Percentiles rank a stretch among this genome's conserved stretches.
Conservation (phyloP, 2,113 vertebrate genomes). For the Sceloporus tristichus region DNA sequence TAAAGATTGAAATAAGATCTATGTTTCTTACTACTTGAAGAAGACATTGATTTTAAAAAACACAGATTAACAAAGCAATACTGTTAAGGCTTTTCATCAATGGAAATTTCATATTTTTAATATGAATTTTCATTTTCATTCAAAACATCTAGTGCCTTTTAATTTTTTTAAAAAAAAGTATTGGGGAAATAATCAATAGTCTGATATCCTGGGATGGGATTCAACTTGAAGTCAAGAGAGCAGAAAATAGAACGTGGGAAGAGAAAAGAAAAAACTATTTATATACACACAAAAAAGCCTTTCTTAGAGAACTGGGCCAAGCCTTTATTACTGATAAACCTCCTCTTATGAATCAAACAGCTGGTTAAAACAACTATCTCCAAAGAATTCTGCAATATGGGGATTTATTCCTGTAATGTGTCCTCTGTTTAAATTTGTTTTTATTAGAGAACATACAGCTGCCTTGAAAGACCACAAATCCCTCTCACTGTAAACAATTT, state of each 20-base stretch:
- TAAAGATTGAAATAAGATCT: not conserved
- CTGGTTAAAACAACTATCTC: not conserved
- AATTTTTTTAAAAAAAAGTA: not conserved
- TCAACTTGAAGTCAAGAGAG: not conserved
- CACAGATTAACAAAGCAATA: not conserved
- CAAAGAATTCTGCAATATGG: not conserved
- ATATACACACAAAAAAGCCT: not conserved
- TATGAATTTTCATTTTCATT: slow-evolving; percentile 27
- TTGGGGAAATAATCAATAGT: too few species aligned
- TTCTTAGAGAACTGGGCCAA: not conserved
- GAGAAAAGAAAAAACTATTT: not conserved
- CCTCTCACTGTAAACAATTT: not conserved
- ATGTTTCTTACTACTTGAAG: fast-evolving
- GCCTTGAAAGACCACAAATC: not conserved
- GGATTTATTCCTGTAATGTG: not conserved
- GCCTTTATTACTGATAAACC: not conserved
- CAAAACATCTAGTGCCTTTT: slow-evolving; percentile 15
- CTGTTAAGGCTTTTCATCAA: not conserved
- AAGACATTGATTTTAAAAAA: slow-evolving; percentile 2
- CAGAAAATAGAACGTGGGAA: not conserved
- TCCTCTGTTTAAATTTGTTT: not conserved
- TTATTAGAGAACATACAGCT: not conserved
- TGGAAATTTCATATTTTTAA: not conserved
- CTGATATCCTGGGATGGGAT: not conserved
- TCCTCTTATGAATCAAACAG: not conserved